Evolutionary conservation across 2,113 vertebrate species (phyloP).

Genomic region (Grus americana): DNA sequence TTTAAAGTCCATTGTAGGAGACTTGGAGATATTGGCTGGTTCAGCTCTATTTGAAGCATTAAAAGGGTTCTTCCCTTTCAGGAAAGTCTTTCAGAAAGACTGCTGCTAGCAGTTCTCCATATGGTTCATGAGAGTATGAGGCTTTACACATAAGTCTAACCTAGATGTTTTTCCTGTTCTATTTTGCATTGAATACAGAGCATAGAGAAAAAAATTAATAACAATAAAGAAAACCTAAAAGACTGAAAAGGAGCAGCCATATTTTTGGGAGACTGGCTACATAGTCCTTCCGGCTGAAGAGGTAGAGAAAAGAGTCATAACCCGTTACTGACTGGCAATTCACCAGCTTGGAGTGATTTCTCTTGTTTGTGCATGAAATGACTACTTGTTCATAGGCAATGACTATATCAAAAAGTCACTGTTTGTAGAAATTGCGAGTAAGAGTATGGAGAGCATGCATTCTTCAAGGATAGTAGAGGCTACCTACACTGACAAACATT

Average conservation of each 20-base stretch:
- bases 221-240: neutral
- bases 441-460: neutral
- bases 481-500: neutral
- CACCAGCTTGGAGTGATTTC: neutral
- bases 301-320: neutral
- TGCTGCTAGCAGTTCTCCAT: neutral
- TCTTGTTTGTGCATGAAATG: neutral
- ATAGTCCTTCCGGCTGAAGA: neutral
- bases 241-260: neutral
- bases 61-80: neutral
- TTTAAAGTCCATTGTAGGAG: neutral
- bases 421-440: neutral
- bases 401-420: neutral
- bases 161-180: neutral
- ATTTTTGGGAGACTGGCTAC: neutral
- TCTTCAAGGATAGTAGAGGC: neutral
- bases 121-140: neutral
- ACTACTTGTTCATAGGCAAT: neutral
- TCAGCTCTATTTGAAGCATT: neutral
- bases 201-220: neutral
- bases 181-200: neutral
- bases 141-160: neutral
- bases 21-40: neutral
- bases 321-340: neutral
- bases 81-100: neutral